Evolutionary conservation across 2,888 invertebrate species (phyloP).

Genomic region (Calliphora vomitoria): DNA sequence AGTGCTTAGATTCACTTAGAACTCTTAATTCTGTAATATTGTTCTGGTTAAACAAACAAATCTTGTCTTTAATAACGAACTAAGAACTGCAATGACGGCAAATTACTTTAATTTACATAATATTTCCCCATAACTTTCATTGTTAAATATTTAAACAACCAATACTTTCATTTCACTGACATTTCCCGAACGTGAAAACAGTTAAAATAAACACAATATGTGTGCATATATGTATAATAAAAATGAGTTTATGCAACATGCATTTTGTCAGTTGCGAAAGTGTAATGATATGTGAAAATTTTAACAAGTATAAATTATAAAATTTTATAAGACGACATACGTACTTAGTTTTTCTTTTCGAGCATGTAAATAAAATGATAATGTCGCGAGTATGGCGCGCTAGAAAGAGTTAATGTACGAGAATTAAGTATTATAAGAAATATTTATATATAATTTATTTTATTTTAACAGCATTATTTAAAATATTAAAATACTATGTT

Average conservation of each 20-base stretch:
- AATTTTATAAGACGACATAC: constrained; percentile 7
- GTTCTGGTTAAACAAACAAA: no score
- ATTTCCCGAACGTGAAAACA: background rate
- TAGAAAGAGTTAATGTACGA: background rate
- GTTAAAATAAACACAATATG: constrained; percentile 28
- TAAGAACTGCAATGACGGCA: no score
- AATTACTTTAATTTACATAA: no score
- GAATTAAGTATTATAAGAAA: constrained; percentile 19
- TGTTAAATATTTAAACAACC: background rate
- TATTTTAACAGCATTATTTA: background rate
- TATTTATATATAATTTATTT: constrained; percentile 8
- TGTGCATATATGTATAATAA: constrained; percentile 23
- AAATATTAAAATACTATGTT: background rate
- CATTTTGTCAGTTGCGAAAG: constrained; percentile 48
- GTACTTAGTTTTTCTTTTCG: background rate
- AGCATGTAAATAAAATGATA: constrained; percentile 42
- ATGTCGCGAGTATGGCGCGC: background rate
- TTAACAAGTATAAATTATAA: constrained; percentile 58
- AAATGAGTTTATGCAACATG: constrained; percentile 34
- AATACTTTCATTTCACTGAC: constrained; percentile 14
- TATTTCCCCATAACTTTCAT: no score
- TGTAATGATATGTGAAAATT: constrained; percentile 59
- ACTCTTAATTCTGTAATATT: no score
- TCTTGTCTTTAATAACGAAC: no score
- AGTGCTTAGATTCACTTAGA: no score